These are phyloP conservation scores for Chanos chanos DNA, from an alignment of 2,797 vertebrate genomes.

Conservation along the genomic window DNA sequence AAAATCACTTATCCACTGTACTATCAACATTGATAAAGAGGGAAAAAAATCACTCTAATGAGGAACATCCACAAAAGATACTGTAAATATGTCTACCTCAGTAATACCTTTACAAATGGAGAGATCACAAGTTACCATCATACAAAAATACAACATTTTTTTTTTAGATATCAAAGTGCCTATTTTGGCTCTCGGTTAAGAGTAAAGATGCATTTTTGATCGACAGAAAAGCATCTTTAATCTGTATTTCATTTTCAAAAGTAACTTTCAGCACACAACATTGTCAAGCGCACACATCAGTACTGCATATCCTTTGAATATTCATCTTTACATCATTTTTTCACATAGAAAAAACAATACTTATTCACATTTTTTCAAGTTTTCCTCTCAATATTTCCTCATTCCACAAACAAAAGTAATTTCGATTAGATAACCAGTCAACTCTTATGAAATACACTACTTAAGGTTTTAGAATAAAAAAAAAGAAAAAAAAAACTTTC, in stretches of 20 bases:
- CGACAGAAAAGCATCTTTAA: constrained; percentile 68
- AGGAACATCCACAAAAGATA: constrained; percentile 70
- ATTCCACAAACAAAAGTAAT: constrained; percentile 1
- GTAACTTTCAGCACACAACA: constrained; percentile 17
- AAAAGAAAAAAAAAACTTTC: too few species aligned
- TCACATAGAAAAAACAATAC: constrained; percentile 60
- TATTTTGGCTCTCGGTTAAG: constrained; percentile 68
- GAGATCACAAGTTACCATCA: constrained; percentile 79
- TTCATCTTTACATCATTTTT: constrained; percentile 48
- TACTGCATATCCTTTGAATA: constrained; percentile 44
- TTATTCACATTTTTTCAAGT: constrained; percentile 55
- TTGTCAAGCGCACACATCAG: constrained; percentile 23
- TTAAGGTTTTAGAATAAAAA: constrained; percentile 8
- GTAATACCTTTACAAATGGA: constrained; percentile 76
- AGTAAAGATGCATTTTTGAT: constrained; percentile 67
- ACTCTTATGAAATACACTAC: too few species aligned
- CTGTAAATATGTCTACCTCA: constrained; percentile 63
- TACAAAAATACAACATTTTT: constrained; percentile 91
- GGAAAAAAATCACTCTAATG: constrained; percentile 71
- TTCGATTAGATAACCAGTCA: too few species aligned
- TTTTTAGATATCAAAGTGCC: constrained; percentile 78
- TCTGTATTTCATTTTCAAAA: constrained; percentile 52
- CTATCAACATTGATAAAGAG: constrained; percentile 76
- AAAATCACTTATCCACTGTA: constrained; percentile 67
- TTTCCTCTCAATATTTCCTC: constrained; percentile 36